These are phyloP conservation scores for Tortrix viridana DNA, from an alignment of 2,888 invertebrate species.

Conservation along the genomic window DNA sequence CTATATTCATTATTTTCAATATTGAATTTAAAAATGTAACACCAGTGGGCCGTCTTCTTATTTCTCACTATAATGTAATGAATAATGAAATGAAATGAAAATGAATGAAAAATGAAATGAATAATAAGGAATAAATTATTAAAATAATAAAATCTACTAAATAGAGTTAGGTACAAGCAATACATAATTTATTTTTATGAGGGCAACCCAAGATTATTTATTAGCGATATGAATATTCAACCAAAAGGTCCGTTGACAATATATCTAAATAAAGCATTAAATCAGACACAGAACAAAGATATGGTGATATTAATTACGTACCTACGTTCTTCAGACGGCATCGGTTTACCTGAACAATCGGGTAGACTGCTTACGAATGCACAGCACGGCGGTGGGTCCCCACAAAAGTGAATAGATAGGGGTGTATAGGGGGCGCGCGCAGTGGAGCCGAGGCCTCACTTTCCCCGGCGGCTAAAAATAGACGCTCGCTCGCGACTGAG, in stretches of 20 bases:
- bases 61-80: too few relatives aligned
- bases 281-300: constrained; percentile 10
- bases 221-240: not conserved
- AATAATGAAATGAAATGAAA: too few relatives aligned
- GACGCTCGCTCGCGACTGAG: constrained; percentile 67
- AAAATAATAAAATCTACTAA: too few relatives aligned
- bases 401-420: constrained; percentile 69
- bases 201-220: not conserved
- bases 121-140: too few relatives aligned
- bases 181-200: too few relatives aligned
- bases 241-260: constrained; percentile 1
- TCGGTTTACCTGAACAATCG: constrained; percentile 53
- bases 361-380: constrained; percentile 68
- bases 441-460: constrained; percentile 68
- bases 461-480: constrained; percentile 81
- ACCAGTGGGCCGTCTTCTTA: too few relatives aligned
- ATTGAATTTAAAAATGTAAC: too few relatives aligned
- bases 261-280: constrained; percentile 9
- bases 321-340: constrained; percentile 29
- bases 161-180: too few relatives aligned
- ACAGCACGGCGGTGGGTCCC: constrained; percentile 65
- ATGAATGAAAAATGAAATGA: too few relatives aligned
- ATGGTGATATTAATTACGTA: constrained; percentile 11
- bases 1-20: too few relatives aligned
- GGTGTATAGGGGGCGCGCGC: constrained; percentile 62